Evolutionary conservation across 2,797 vertebrate genomes (phyloP), one percentile per base, ranked within the genome.

Genomic region (Picus viridis): DNA sequence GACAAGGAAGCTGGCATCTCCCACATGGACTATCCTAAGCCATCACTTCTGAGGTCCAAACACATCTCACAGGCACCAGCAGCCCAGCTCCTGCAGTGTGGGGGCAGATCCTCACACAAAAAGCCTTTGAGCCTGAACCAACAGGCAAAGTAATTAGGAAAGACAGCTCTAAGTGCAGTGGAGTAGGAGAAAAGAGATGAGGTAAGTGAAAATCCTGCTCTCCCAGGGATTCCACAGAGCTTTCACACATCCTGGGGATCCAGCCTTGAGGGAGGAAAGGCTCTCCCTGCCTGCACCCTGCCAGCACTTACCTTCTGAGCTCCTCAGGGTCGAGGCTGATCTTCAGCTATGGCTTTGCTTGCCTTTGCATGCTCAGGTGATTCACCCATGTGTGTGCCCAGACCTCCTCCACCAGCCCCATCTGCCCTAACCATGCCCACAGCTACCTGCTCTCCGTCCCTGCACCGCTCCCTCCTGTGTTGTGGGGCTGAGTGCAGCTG

Each of bases 1-100:
- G 49, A 7, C 0, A 5, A 58, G 6, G 17, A 8, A 9, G 14
- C 61, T 36, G 1, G 2, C 39, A 14, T 26, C 29, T 18, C 16
- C 51, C 29, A 7, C 41, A 9, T 2, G 62, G 62, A 45, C 9
- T 41, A 12, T 22, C 64, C 72, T n/a, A 29, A 62, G 39, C 41
- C 14, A 2, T 6, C 68, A 47, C 20, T 80, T n/a, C 43, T 22
- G 53, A 71, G 36, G 10, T 56, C 54, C 68, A 80, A 57, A 61
- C 34, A 51, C 56, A 32, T 2, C 73, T 32, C 4, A 5, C 75
- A 58, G 67, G 34, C 36, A 11, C 3, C 45, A 47, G 8, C 81
- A 77, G 39, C 65, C 2, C 36, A 16, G 0, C 11, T 67, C 62
- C 62, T 65, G 20, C 62, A 45, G 26, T 30, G 3, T 3, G 3